A percentile compares a stretch with the other conserved stretches of the same genome.
phyloP scores from a whole-genome alignment of 2,888 invertebrate genomes.

The Tetragonula carbonaria region DNA sequence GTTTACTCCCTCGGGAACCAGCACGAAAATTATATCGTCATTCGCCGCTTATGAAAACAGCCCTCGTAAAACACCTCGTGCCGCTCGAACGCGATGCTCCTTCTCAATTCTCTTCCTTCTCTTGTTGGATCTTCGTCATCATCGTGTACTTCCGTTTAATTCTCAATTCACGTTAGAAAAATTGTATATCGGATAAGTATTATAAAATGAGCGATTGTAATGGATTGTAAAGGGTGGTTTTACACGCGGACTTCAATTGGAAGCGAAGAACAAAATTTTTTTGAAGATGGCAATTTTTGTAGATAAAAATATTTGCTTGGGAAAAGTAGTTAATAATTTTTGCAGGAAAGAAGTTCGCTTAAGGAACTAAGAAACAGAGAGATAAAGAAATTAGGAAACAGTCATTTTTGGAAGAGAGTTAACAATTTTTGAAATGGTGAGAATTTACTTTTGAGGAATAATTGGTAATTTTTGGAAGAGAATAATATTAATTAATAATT shows the following conservation, averaged over 20 bases:
- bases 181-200: background rate
- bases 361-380: too few species aligned
- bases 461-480: too few species aligned
- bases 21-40: slow-evolving; percentile 71
- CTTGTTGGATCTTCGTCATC: too few species aligned
- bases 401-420: too few species aligned
- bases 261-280: background rate
- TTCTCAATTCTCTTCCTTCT: background rate
- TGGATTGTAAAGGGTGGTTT: background rate
- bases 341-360: too few species aligned
- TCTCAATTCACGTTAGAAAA: background rate
- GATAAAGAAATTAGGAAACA: too few species aligned
- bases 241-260: background rate
- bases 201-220: background rate
- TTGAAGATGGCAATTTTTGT: too few species aligned
- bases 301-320: too few species aligned
- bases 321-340: too few species aligned
- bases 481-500: too few species aligned
- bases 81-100: background rate
- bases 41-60: slow-evolving; percentile 73
- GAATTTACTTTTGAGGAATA: too few species aligned
- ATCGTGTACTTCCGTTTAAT: background rate
- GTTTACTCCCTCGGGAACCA: slow-evolving; percentile 64
- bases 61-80: slow-evolving; percentile 40
- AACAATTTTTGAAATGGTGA: too few species aligned